phyloP scores from a whole-genome alignment of 2,113 vertebrate genomes.

The Chrysemys picta region DNA sequence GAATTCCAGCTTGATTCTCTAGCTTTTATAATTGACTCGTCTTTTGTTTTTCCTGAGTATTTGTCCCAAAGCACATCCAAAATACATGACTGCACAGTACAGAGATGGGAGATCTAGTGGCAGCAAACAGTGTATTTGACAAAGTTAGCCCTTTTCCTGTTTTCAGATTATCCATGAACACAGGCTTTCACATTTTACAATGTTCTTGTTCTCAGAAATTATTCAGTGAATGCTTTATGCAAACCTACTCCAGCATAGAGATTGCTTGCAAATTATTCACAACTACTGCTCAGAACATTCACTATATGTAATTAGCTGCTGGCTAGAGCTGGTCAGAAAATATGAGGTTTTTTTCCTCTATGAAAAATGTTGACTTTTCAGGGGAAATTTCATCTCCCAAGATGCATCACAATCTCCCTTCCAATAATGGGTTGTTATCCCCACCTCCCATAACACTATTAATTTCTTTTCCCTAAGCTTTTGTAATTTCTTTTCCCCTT shows the following conservation, averaged over 20 bases:
- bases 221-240: background rate
- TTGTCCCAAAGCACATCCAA: constrained; percentile 56
- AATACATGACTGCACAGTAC: constrained; percentile 53
- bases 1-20: constrained; percentile 52
- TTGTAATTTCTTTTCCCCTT: background rate
- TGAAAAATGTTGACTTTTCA: background rate
- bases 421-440: background rate
- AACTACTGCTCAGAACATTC: accelerated
- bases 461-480: background rate
- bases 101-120: constrained; percentile 59
- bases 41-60: constrained; percentile 60
- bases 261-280: background rate
- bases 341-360: background rate
- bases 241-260: background rate
- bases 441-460: background rate
- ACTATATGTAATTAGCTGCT: accelerated
- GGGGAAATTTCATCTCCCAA: background rate
- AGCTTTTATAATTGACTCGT: constrained; percentile 57
- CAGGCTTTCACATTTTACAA: constrained; percentile 24
- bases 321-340: background rate
- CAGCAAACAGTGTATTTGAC: constrained; percentile 44
- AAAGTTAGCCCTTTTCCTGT: constrained; percentile 53
- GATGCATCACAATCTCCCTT: background rate
- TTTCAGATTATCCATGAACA: constrained; percentile 39
- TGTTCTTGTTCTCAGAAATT: constrained; percentile 36